phyloP scores from a whole-genome alignment of 1,140 invertebrate genomes.

The Polypedilum vanderplanki region DNA sequence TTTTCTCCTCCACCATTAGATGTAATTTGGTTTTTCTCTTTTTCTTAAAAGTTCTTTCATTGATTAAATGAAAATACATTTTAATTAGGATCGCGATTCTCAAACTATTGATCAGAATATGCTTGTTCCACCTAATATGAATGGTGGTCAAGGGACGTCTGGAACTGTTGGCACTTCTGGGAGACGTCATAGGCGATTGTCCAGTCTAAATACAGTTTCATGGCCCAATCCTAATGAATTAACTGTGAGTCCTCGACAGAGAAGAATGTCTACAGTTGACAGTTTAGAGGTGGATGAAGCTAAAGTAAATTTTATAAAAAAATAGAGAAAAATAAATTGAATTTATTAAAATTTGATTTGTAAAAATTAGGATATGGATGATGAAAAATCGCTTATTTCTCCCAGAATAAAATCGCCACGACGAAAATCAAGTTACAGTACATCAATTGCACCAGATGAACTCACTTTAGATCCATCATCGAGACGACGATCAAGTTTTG shows the following conservation, averaged over 20 bases:
- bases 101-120: constrained; percentile 3
- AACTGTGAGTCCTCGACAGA: background rate
- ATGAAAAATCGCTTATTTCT: background rate
- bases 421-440: background rate
- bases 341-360: background rate
- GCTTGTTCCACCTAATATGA: constrained; percentile 19
- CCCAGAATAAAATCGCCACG: background rate
- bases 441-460: constrained; percentile 2
- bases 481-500: background rate
- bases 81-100: background rate
- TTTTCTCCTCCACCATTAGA: constrained; percentile 69
- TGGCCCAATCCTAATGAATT: constrained; percentile 33
- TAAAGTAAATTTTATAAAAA: background rate
- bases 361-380: background rate
- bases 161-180: constrained; percentile 22
- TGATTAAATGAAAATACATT: background rate
- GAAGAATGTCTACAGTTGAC: constrained; percentile 5
- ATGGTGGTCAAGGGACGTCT: background rate
- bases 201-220: constrained; percentile 42
- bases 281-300: background rate
- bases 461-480: constrained; percentile 15
- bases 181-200: constrained; percentile 39
- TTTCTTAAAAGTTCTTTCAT: background rate
- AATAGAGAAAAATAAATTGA: background rate
- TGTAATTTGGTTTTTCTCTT: background rate